Evolutionary conservation across 2,113 vertebrate species (phyloP).

Genomic region (Sapayoa aenigma): DNA sequence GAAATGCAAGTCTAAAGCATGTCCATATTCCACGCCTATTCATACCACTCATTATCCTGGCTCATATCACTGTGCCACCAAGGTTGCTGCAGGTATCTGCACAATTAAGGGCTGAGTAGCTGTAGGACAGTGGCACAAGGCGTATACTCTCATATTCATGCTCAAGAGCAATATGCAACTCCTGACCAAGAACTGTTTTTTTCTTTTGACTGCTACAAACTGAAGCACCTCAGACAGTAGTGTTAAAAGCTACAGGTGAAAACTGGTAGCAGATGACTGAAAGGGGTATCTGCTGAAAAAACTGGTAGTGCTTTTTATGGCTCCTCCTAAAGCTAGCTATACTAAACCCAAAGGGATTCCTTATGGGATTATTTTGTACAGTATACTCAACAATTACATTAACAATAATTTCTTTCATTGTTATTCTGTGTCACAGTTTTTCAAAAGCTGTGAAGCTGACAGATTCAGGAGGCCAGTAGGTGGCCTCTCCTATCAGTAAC

Average conservation of each 20-base stretch:
- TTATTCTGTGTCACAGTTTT: neutral
- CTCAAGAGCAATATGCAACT: neutral
- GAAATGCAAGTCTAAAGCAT: neutral
- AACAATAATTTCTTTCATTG: neutral
- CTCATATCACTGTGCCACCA: neutral
- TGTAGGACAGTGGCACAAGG: neutral
- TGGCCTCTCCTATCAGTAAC: neutral
- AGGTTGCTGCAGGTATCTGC: neutral
- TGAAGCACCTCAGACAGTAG: neutral
- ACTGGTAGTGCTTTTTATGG: neutral
- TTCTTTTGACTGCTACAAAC: neutral
- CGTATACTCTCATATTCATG: neutral
- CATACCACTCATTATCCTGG: neutral
- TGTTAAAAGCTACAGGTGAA: neutral
- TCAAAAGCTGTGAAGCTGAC: neutral
- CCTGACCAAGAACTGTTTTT: neutral
- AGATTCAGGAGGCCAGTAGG: neutral
- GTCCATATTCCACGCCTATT: neutral
- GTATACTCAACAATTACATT: neutral
- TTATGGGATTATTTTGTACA: neutral
- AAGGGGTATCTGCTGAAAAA: neutral
- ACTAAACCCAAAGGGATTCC: neutral
- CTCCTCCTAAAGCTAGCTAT: neutral
- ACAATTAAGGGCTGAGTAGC: neutral
- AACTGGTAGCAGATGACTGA: neutral